Evolutionary conservation across 2,113 vertebrate species (phyloP).

Genomic region (Bucco capensis): DNA sequence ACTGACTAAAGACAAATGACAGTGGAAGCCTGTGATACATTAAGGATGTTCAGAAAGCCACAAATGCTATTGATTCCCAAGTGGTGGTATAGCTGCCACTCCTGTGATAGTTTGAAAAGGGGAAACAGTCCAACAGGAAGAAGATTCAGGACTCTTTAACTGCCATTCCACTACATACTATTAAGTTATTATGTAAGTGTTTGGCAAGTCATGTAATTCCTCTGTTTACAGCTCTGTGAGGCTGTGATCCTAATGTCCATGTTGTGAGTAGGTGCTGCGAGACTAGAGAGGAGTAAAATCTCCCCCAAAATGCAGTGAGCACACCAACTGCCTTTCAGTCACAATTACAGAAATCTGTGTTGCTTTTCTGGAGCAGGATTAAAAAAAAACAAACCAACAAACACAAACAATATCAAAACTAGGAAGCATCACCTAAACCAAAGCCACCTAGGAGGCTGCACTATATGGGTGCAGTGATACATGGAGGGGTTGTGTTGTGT

Average conservation of each 20-base stretch:
- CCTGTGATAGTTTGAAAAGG: background rate
- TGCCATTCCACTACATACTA: slow-evolving; percentile 28
- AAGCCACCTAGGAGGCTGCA: background rate
- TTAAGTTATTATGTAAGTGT: slow-evolving; percentile 46
- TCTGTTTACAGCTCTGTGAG: slow-evolving; percentile 21
- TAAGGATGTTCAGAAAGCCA: background rate
- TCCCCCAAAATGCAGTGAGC: background rate
- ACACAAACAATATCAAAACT: background rate
- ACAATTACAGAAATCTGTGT: background rate
- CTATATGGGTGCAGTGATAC: background rate
- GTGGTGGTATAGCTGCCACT: background rate
- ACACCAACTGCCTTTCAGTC: background rate
- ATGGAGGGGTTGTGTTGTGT: background rate
- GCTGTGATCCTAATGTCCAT: slow-evolving; percentile 35
- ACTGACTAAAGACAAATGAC: background rate
- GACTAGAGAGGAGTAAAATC: slow-evolving; percentile 5
- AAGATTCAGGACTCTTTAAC: background rate
- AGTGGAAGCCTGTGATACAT: background rate
- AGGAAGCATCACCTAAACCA: background rate
- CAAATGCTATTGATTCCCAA: background rate
- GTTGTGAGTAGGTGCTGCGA: slow-evolving; percentile 1
- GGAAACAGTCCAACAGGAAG: slow-evolving; percentile 33
- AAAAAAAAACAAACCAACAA: background rate
- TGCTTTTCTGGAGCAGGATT: background rate
- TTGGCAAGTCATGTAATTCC: slow-evolving; percentile 26